These are phyloP conservation scores for Eulemur rufifrons DNA, from an alignment of 2,113 vertebrate species.

Conservation along the genomic window DNA sequence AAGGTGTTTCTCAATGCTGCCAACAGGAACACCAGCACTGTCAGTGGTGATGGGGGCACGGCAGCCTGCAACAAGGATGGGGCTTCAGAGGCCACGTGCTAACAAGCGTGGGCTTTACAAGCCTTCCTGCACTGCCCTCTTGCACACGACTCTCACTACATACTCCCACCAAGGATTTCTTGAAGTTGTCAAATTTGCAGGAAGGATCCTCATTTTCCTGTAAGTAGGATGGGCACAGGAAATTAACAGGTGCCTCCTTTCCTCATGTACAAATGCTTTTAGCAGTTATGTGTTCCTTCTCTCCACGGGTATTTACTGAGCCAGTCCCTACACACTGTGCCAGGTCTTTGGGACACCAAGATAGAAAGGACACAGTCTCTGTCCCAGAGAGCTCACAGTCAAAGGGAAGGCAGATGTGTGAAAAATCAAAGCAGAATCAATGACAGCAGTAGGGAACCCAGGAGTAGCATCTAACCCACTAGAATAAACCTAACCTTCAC, in stretches of 20 bases:
- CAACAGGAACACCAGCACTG: background rate
- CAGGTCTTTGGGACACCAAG: background rate
- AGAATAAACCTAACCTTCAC: background rate
- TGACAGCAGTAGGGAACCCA: background rate
- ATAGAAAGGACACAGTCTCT: background rate
- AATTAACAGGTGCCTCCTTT: background rate
- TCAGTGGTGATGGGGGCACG: background rate
- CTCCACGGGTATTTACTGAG: background rate
- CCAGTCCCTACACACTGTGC: background rate
- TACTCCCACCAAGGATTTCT: background rate
- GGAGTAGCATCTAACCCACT: background rate
- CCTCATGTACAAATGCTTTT: background rate
- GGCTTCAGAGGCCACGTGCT: background rate
- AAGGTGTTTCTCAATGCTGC: background rate
- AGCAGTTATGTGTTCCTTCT: background rate
- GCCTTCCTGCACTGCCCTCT: background rate
- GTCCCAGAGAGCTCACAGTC: background rate
- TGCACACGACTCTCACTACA: background rate
- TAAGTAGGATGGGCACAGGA: background rate
- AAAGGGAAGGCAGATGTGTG: background rate
- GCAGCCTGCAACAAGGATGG: background rate
- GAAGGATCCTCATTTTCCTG: background rate
- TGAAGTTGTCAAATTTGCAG: background rate
- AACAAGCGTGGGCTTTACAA: background rate
- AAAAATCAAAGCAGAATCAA: background rate